These are phyloP conservation scores for Ceratina australensis DNA, from an alignment of 1,140 invertebrate genomes.

Conservation along the genomic window DNA sequence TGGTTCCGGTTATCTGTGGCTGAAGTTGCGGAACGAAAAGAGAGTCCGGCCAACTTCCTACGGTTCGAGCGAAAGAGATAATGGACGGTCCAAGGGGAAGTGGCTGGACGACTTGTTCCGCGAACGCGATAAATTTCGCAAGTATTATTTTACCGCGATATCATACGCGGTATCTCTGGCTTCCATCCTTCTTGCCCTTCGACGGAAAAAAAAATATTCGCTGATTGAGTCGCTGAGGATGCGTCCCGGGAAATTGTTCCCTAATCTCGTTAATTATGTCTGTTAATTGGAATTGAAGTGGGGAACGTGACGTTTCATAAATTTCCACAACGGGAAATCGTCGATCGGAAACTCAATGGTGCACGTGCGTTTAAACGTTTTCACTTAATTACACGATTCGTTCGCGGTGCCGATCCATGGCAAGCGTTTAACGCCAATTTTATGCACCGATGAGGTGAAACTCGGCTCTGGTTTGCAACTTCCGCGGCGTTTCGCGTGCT, in stretches of 20 bases:
- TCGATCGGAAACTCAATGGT: slow-evolving; percentile 27
- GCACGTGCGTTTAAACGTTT: slow-evolving; percentile 40
- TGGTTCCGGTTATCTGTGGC: slow-evolving; percentile 43
- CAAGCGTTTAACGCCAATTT: slow-evolving; percentile 36
- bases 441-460: slow-evolving; percentile 34
- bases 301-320: slow-evolving; percentile 38
- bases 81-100: slow-evolving; percentile 18
- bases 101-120: not conserved
- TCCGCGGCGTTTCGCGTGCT: not conserved
- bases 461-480: not conserved
- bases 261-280: slow-evolving; percentile 18
- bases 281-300: not conserved
- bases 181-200: not conserved
- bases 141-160: slow-evolving; percentile 29
- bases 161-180: slow-evolving; percentile 4
- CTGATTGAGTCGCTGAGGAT: not conserved
- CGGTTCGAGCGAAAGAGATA: slow-evolving; percentile 17
- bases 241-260: not conserved
- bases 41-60: slow-evolving; percentile 17
- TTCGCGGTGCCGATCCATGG: not conserved
- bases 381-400: slow-evolving; percentile 48
- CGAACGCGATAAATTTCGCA: slow-evolving; percentile 31
- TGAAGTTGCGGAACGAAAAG: slow-evolving; percentile 49
- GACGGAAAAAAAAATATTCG: not conserved
- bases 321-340: slow-evolving; percentile 20